Percentiles rank a stretch among this genome's conserved stretches.
These are phyloP conservation scores for Gobio gobio DNA, from an alignment of 2,113 vertebrate genomes.

Conservation along the genomic window DNA sequence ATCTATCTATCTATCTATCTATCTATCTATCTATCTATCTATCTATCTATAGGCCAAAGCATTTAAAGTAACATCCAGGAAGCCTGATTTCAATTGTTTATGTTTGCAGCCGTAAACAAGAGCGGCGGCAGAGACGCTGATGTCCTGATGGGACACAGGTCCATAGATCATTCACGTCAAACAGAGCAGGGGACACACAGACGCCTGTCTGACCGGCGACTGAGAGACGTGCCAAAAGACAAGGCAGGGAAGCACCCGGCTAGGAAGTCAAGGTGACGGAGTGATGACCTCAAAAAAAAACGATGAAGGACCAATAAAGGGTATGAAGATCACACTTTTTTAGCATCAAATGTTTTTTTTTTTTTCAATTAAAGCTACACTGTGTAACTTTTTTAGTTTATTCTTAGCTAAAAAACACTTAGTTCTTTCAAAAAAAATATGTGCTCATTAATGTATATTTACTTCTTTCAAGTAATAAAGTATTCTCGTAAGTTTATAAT, in stretches of 20 bases:
- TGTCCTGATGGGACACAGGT: constrained; percentile 63
- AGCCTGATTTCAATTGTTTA: not conserved
- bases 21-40: too few species aligned
- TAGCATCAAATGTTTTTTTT: not conserved
- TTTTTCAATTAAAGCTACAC: too few species aligned
- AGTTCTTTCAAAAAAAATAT: too few species aligned
- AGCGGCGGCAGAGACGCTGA: constrained; percentile 29
- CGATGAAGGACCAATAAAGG: not conserved
- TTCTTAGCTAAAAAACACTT: too few species aligned
- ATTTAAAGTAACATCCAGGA: not conserved
- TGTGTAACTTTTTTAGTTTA: too few species aligned
- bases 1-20: too few species aligned
- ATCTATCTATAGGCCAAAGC: not conserved
- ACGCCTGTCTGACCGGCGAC: constrained; percentile 62
- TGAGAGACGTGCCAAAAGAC: constrained; percentile 53
- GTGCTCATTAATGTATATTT: too few species aligned
- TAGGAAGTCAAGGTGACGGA: not conserved
- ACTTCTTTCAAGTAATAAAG: too few species aligned
- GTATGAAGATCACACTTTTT: not conserved
- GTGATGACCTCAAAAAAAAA: not conserved
- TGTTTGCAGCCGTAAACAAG: constrained; percentile 33
- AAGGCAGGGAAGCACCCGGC: constrained; percentile 8
- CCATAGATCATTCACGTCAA: constrained; percentile 78
- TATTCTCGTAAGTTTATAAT: too few species aligned
- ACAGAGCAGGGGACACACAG: constrained; percentile 71